Evolutionary conservation across 2,113 vertebrate genomes (phyloP).

Genomic region (Takifugu bimaculatus): DNA sequence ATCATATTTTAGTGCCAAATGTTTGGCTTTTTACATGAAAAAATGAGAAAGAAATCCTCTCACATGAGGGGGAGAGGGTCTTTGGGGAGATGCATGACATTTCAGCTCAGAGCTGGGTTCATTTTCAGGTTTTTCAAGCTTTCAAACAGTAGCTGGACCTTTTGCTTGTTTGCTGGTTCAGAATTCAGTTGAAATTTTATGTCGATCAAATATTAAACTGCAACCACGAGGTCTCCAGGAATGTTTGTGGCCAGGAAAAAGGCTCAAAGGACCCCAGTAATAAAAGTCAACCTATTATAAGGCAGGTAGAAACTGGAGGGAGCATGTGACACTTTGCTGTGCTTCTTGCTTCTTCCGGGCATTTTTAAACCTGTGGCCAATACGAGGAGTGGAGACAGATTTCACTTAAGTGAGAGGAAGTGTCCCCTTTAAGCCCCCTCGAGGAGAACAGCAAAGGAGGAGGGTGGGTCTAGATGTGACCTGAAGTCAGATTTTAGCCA

Average conservation of each 20-base stretch:
- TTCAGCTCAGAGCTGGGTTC: slow-evolving; percentile 31
- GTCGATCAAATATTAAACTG: too few relatives aligned
- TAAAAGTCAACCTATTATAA: too few relatives aligned
- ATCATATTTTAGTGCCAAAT: slow-evolving; percentile 19
- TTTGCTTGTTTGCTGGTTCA: not conserved
- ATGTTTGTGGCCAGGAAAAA: too few relatives aligned
- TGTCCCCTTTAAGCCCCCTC: not conserved
- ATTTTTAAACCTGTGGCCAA: not conserved
- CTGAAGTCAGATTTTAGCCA: slow-evolving; percentile 38
- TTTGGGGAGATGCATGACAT: slow-evolving; percentile 42
- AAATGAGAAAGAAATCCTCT: slow-evolving; percentile 23
- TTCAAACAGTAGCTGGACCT: not conserved
- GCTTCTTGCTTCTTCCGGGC: not conserved
- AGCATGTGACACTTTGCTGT: too few relatives aligned
- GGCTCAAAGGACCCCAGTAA: too few relatives aligned
- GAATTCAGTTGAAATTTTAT: too few relatives aligned
- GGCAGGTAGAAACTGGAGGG: too few relatives aligned
- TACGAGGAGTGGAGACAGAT: not conserved
- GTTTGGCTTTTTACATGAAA: slow-evolving; percentile 27
- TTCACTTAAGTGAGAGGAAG: not conserved
- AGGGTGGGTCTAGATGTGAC: not conserved
- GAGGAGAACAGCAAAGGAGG: not conserved
- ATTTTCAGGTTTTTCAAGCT: slow-evolving; percentile 1
- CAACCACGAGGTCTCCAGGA: too few relatives aligned
- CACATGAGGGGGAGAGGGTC: slow-evolving; percentile 19